Evolutionary conservation across 2,113 vertebrate species (phyloP).

Genomic region (Hippocampus comes): DNA sequence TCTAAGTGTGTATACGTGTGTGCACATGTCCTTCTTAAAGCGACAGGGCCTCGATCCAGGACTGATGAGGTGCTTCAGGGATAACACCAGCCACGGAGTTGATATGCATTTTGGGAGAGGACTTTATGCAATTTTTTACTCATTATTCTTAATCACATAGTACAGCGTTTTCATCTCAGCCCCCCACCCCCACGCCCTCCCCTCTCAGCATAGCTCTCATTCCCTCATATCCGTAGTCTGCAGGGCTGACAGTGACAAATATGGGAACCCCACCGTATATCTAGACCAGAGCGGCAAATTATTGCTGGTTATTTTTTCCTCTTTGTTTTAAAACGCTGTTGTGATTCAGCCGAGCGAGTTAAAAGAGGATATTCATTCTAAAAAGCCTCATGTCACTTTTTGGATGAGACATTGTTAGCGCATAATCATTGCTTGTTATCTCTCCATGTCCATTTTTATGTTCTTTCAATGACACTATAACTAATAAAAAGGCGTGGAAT

Average conservation of each 20-base stretch:
- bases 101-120: slow-evolving; percentile 77
- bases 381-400: slow-evolving; percentile 49
- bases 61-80: slow-evolving; percentile 75
- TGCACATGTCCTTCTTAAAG: slow-evolving; percentile 35
- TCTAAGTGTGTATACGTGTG: slow-evolving; percentile 28
- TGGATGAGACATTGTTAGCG: slow-evolving; percentile 41
- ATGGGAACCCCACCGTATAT: slow-evolving; percentile 68
- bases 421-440: slow-evolving; percentile 27
- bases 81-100: slow-evolving; percentile 72
- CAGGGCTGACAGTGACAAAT: slow-evolving; percentile 80
- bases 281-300: slow-evolving; percentile 74
- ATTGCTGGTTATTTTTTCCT: slow-evolving; percentile 70
- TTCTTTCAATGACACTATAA: background rate
- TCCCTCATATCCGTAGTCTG: slow-evolving; percentile 76
- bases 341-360: slow-evolving; percentile 54
- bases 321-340: slow-evolving; percentile 54
- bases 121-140: slow-evolving; percentile 78
- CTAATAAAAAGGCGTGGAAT: background rate
- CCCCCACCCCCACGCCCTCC: slow-evolving; percentile 28
- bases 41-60: slow-evolving; percentile 67
- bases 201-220: slow-evolving; percentile 43
- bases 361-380: slow-evolving; percentile 40
- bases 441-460: slow-evolving; percentile 19
- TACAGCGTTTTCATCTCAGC: slow-evolving; percentile 72
- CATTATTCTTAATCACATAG: slow-evolving; percentile 82